These are phyloP conservation scores for Gobiocypris rarus DNA, from an alignment of 2,113 vertebrate genomes.

Conservation along the genomic window DNA sequence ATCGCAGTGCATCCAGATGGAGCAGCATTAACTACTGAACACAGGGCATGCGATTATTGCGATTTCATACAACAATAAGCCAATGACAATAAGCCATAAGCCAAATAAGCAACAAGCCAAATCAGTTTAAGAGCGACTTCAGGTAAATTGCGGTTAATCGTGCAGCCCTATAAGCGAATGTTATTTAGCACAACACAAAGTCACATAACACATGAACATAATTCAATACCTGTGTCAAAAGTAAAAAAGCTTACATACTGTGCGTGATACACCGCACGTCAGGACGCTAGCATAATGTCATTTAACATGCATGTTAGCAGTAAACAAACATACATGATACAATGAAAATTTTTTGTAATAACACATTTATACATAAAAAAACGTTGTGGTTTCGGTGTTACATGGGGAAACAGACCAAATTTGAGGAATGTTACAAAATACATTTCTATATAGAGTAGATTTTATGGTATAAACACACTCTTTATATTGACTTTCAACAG, in stretches of 20 bases:
- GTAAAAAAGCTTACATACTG: neutral
- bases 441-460: neutral
- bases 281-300: neutral
- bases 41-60: too few relatives aligned
- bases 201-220: neutral
- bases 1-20: too few relatives aligned
- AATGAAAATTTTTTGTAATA: neutral
- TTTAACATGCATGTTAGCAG: neutral
- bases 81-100: too few relatives aligned
- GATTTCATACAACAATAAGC: too few relatives aligned
- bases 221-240: neutral
- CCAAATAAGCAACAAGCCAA: too few relatives aligned
- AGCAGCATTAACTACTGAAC: too few relatives aligned
- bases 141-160: too few relatives aligned
- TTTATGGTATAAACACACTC: constrained; percentile 11
- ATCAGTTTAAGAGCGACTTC: too few relatives aligned
- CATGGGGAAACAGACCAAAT: neutral
- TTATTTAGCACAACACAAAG: too few relatives aligned
- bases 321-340: neutral
- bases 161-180: too few relatives aligned
- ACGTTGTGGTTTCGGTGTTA: neutral
- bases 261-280: neutral
- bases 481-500: neutral
- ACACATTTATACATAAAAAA: neutral
- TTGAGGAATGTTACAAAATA: neutral